Percentiles rank a stretch among this genome's conserved stretches.
phyloP scores from a whole-genome alignment of 2,888 invertebrate species.

The Phania funesta region DNA sequence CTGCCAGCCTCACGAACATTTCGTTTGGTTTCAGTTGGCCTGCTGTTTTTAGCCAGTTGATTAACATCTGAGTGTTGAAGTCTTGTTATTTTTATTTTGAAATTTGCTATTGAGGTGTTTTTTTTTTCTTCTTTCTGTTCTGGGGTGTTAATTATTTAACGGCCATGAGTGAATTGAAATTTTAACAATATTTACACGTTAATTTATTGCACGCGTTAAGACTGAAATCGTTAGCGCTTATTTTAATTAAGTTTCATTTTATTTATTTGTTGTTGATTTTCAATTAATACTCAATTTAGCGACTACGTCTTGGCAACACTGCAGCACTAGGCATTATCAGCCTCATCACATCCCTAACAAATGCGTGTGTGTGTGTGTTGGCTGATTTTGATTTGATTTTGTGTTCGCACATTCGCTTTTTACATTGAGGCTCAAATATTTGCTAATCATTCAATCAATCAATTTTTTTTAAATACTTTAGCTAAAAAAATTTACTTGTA shows the following conservation, averaged over 20 bases:
- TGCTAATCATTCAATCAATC: conserved; percentile 65
- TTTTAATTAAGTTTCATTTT: conserved; percentile 31
- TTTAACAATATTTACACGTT: conserved; percentile 57
- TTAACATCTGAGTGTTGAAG: conserved; percentile 1
- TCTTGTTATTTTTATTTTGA: conserved; percentile 20
- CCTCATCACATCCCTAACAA: background rate
- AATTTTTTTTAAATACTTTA: conserved; percentile 36
- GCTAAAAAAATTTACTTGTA: conserved; percentile 44
- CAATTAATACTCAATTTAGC: conserved; percentile 57
- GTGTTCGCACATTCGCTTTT: background rate
- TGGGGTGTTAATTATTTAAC: conserved; percentile 66
- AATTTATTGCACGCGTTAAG: conserved; percentile 66
- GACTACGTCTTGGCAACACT: conserved; percentile 13
- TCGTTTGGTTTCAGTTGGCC: background rate
- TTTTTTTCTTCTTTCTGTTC: background rate
- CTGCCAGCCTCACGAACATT: conserved; percentile 14
- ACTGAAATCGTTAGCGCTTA: conserved; percentile 50
- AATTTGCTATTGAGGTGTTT: conserved; percentile 9
- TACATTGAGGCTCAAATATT: conserved; percentile 36
- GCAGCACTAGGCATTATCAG: too few species aligned
- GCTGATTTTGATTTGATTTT: background rate
- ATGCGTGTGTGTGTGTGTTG: background rate
- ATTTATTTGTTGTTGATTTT: conserved; percentile 59
- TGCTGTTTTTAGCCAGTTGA: background rate
- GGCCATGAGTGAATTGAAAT: conserved; percentile 66